Evolutionary conservation across 2,113 vertebrate genomes (phyloP).

Genomic region (Gallinago jamesoni): DNA sequence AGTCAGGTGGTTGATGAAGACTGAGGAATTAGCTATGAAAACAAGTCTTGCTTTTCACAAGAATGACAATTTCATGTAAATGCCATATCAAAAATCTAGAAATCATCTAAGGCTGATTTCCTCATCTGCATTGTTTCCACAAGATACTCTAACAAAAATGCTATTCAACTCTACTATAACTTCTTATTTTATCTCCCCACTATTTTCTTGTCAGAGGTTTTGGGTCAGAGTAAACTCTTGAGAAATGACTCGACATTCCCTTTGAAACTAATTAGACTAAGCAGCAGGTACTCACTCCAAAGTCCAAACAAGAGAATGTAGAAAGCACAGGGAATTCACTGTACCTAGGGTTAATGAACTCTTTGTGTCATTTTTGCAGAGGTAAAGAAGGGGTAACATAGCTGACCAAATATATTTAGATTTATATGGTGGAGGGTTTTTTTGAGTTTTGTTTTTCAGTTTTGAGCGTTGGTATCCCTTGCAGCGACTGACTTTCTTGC

Average conservation of each 20-base stretch:
- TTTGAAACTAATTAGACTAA: constrained; percentile 85
- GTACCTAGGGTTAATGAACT: constrained; percentile 58
- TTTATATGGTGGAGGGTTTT: background rate
- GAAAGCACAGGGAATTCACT: constrained; percentile 53
- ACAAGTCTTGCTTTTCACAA: background rate
- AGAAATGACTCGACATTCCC: constrained; percentile 73
- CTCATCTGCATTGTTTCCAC: background rate
- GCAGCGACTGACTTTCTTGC: background rate
- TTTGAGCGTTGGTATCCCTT: background rate
- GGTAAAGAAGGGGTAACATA: constrained; percentile 11
- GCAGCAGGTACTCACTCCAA: constrained; percentile 62
- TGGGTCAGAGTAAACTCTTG: constrained; percentile 68
- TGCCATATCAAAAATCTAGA: background rate
- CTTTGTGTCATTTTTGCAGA: constrained; percentile 38
- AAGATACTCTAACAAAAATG: background rate
- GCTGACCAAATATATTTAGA: background rate
- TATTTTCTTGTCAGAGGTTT: constrained; percentile 67
- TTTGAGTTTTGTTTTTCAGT: background rate
- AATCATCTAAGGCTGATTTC: background rate
- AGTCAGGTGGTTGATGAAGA: background rate
- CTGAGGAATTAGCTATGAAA: background rate
- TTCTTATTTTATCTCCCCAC: constrained; percentile 66
- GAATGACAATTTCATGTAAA: background rate
- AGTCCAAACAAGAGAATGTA: constrained; percentile 44
- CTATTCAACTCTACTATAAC: constrained; percentile 28